Evolutionary conservation across 2,888 invertebrate genomes (phyloP).

Genomic region (Drosophila atroscutellata): DNA sequence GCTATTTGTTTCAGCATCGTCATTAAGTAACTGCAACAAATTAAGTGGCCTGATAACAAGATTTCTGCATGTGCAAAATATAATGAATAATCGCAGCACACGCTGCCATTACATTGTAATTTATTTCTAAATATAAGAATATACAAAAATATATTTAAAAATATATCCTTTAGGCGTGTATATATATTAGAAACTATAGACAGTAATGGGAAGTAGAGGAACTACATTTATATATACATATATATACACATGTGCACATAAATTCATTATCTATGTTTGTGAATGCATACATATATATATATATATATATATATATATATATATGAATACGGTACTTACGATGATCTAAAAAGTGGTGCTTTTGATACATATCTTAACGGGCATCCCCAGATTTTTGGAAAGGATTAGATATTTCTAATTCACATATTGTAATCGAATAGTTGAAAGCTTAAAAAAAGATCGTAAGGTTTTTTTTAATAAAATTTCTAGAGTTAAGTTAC

Average conservation of each 20-base stretch:
- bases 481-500: too few relatives aligned
- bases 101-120: constrained; percentile 15
- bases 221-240: background rate
- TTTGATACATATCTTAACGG: background rate
- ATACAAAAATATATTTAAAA: background rate
- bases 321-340: background rate
- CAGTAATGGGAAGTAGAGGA: background rate
- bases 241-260: background rate
- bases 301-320: background rate
- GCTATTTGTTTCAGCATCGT: background rate
- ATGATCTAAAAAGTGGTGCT: background rate
- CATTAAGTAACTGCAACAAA: constrained; percentile 19
- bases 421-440: background rate
- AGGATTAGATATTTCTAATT: background rate
- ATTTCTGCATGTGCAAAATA: constrained; percentile 14
- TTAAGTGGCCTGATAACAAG: constrained; percentile 30
- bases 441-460: background rate
- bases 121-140: background rate
- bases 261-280: background rate
- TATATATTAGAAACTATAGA: background rate
- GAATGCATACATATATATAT: background rate
- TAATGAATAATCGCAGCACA: background rate
- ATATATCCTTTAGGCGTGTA: background rate
- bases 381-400: background rate
- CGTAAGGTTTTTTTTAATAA: background rate